Evolutionary conservation across 2,888 invertebrate species (phyloP), one percentile per base, ranked within the genome.

Genomic region (Colostygia pectinataria): DNA sequence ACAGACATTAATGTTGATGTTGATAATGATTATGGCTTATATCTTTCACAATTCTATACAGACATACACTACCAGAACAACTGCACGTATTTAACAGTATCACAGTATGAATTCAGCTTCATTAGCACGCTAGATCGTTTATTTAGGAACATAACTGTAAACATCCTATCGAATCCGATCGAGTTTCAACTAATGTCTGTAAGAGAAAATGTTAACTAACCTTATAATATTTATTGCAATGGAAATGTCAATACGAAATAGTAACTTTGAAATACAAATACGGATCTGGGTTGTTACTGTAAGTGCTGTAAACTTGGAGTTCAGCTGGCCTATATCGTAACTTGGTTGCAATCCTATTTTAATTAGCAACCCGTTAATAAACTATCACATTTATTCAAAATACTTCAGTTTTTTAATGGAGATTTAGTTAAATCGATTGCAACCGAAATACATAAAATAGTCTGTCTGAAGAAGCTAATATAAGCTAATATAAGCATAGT

Each of bases 121-220:
- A 82, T 81, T 81, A 80, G 75, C 77, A 77, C 76, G 73, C 75
- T 61, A 66, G 62, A 53, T 67, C 74, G 63, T 78, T 70, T 60
- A 74, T 77, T 77, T 65, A 56, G 61, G 50, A 32, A 48, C 61
- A 59, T 56, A 61, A 59, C 66, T 65, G 64, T 77, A 74, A 79
- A 76, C 66, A 56, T 58, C 39, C 57, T 58, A 65, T 63, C 64
- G 63, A 57, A 71, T 66, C 71, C 71, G 77, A 83, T 83, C 82
- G 81, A 80, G 80, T 82, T 81, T 80, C 81, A 79, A 81, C 66
- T 75, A 77, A 81, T 77, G 75, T 59, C 61, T 58, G 62, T 59
- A 65, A 58, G 59, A 63, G 69, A 68, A 74, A 74, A 74, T 71
- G 76, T 72, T 70, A 64, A 69, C 70, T 66, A 55, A 61, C 57